Conservation (phyloP, 2,113 vertebrate genomes). For the Hippocampus guttulatus region DNA sequence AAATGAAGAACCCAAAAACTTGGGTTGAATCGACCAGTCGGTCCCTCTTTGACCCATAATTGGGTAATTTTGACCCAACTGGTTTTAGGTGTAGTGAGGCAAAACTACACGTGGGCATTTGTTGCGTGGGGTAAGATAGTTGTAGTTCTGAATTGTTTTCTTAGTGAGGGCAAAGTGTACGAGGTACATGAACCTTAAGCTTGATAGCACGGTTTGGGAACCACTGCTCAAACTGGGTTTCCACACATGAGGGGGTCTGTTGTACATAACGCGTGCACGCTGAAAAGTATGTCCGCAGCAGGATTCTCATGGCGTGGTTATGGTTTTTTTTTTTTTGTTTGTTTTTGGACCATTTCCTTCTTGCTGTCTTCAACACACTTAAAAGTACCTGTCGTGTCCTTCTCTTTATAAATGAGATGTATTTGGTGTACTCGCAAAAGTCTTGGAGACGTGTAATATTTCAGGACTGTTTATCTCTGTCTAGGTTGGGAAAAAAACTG, state of each 20-base stretch:
- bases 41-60: no score
- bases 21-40: no score
- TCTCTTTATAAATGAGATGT: slow-evolving; percentile 36
- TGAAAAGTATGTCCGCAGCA: neutral
- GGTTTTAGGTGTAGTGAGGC: no score
- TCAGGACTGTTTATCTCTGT: slow-evolving; percentile 24
- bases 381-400: slow-evolving; percentile 14
- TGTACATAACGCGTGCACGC: slow-evolving; percentile 50
- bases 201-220: no score
- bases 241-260: slow-evolving; percentile 20
- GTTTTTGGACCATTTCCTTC: slow-evolving; percentile 5
- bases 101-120: no score
- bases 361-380: slow-evolving; percentile 11
- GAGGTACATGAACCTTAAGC: no score
- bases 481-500: slow-evolving; percentile 11
- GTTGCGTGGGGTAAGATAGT: no score
- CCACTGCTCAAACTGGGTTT: no score
- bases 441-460: slow-evolving; percentile 36
- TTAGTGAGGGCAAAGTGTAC: no score
- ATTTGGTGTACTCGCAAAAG: slow-evolving; percentile 44
- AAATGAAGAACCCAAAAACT: no score
- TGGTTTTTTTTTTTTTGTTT: slow-evolving; percentile 14
- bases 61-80: no score
- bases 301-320: slow-evolving; percentile 1
- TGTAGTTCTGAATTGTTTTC: no score